Evolutionary conservation across 2,113 vertebrate genomes (phyloP).

Genomic region (Nothocercus nigrocapillus): DNA sequence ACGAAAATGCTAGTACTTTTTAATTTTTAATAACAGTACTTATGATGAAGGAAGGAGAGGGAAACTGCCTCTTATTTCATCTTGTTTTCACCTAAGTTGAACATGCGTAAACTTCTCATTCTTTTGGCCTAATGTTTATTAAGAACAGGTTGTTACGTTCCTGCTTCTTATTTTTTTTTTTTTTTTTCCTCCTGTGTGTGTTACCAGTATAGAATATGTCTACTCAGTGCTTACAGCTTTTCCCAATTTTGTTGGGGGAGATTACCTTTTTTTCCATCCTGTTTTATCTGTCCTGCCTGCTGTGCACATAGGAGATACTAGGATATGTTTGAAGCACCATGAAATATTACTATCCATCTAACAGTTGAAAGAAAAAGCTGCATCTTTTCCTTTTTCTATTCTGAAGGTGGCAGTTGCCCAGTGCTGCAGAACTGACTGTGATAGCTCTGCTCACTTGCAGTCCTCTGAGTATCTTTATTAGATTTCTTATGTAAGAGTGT

Average conservation of each 20-base stretch:
- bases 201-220: not conserved
- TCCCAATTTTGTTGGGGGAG: not conserved
- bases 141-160: not conserved
- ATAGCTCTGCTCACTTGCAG: not conserved
- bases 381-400: not conserved
- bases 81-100: not conserved
- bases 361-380: not conserved
- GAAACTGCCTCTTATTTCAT: not conserved
- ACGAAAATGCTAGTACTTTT: no score
- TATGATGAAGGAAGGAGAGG: no score
- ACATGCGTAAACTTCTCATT: not conserved
- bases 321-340: not conserved
- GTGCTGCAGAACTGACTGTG: not conserved
- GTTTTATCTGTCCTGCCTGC: not conserved
- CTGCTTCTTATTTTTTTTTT: not conserved
- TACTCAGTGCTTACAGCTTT: not conserved
- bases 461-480: not conserved
- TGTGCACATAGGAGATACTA: not conserved
- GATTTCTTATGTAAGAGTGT: fast-evolving
- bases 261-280: not conserved
- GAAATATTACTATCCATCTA: not conserved
- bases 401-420: not conserved
- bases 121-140: not conserved
- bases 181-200: not conserved
- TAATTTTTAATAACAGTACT: no score